Base-by-base conservation (phyloP, 2,888 invertebrate species). In the Drosophila prostipennis region DNA sequence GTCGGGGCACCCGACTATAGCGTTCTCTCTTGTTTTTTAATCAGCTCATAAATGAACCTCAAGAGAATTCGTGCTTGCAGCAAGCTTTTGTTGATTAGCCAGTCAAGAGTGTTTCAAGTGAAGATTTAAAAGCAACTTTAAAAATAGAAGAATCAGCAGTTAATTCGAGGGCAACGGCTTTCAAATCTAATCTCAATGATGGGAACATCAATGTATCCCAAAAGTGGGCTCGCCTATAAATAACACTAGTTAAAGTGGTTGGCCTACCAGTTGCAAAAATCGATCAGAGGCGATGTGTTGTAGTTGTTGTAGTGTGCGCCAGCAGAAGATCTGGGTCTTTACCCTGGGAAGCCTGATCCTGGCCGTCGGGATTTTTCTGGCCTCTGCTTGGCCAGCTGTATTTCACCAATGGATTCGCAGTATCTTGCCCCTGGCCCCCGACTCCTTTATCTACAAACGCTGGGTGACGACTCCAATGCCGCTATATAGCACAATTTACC, bases 381-480 rank as follows among this genome's bases (percentile, higher is more conserved):
- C 89, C 13, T 40, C 89, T 13, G 71, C 87, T 26, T 91, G 91
- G 91, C 91, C 91, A 0, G 72, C 72, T 14, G 26, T 91, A 5
- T 82, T 79, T 2, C 60, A 74, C 0, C 60, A 65, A 1, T 49
- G 80, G n/a, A 48, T 90, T 2, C 61, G 75, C 14, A 43, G 56
- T 49, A 7, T 72, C 14, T 91, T 96, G 85, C 92, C 93, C 1
- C 89, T 96, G 39, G 91, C 94, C 1, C 92, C 93, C 2, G 90
- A 92, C 1, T 96, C 96, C 0, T 92, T 91, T 63, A 95, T 94
- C 19, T 97, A 93, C 90, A 91, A 93, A 0, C 93, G 96, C 69
- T 98, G 97, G 98, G 93, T 94, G 64, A 94, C 95, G 78, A 95
- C 96, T 0, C 96, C 97, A 0, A 94, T 96, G 57, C 96, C 96